Base-by-base conservation (phyloP, 2,113 vertebrate genomes). In the Poeciliopsis retropinna region DNA sequence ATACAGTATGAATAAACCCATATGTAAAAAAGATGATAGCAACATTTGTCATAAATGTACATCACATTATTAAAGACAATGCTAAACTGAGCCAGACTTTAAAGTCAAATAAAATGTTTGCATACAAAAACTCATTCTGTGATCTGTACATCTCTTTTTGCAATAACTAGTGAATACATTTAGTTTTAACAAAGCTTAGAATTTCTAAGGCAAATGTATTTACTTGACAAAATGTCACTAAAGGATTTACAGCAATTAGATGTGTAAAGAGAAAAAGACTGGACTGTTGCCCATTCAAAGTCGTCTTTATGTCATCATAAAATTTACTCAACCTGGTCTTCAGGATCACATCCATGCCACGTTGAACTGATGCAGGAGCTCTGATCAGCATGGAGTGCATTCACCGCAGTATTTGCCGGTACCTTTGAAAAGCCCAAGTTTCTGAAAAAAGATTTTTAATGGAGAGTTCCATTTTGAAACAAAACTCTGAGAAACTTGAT, bases 191-290 rank as follows among this genome's bases (percentile, higher is more conserved):
- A 64, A 31, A 14, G 73, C 54, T 75, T 25, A 6, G 13, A 47
- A 47, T 47, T 17, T 47, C 44, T 47, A 47, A 47, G 39, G 39
- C 4, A 41, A 41, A 41, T 41, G 39, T 41, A 41, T 47, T 47
- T 47, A 17, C 44, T 11, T 47, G 17, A 54, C 67, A 77, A 63
- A 66, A 72, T 30, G 75, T 85, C 77, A 90, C 84, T 90, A 87
- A 85, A 76, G 82, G 85, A 90, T 85, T 72, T 66, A 70, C 61
- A 86, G 89, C 91, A 79, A 85, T 82, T 51, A 60, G 25, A 81
- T 28, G 62, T 64, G 60, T 41, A 15, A 41, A 14, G 39, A 41
- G 14, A 15, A 41, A 41, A 41, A 41, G 39, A 41, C 5, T 47
- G 44, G 51, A 10, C 25, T 57, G 25, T 57, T 57, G 51, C 22